A percentile compares a stretch with the other conserved stretches of the same genome.
Evolutionary conservation across 2,888 invertebrate species (phyloP).

Genomic region (Hedychridium roseum): DNA sequence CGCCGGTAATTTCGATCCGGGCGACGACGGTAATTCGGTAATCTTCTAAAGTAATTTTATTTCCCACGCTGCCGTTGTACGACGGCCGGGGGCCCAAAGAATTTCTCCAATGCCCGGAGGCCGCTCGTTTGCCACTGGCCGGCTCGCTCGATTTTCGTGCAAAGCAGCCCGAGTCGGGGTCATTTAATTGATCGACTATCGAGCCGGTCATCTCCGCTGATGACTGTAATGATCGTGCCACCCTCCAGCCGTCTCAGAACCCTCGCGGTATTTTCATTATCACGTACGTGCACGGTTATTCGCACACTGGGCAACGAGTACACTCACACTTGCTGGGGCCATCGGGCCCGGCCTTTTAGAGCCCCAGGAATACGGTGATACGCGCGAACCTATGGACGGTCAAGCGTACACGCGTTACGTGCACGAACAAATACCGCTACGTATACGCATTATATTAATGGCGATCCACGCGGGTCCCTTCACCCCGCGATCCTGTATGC

Average conservation of each 20-base stretch:
- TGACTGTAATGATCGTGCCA: constrained; percentile 43
- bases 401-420: too few relatives aligned
- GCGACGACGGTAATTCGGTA: constrained; percentile 14
- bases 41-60: constrained; percentile 29
- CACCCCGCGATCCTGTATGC: too few relatives aligned
- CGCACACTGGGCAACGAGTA: too few relatives aligned
- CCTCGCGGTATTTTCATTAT: constrained; percentile 46
- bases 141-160: constrained; percentile 9
- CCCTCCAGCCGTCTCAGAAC: constrained; percentile 17
- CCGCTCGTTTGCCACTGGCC: background rate
- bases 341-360: too few relatives aligned
- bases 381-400: too few relatives aligned
- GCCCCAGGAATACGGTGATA: too few relatives aligned
- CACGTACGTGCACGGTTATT: too few relatives aligned
- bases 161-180: constrained; percentile 21
- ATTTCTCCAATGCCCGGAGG: constrained; percentile 1
- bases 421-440: too few relatives aligned
- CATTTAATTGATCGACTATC: constrained; percentile 49
- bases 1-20: constrained; percentile 16
- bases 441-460: too few relatives aligned
- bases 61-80: constrained; percentile 4
- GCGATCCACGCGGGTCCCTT: too few relatives aligned
- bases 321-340: too few relatives aligned
- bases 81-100: background rate
- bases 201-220: constrained; percentile 44